Percentiles rank a stretch among this genome's conserved stretches.
phyloP scores from a whole-genome alignment of 2,888 invertebrate genomes.

The Nymphalis c-album region DNA sequence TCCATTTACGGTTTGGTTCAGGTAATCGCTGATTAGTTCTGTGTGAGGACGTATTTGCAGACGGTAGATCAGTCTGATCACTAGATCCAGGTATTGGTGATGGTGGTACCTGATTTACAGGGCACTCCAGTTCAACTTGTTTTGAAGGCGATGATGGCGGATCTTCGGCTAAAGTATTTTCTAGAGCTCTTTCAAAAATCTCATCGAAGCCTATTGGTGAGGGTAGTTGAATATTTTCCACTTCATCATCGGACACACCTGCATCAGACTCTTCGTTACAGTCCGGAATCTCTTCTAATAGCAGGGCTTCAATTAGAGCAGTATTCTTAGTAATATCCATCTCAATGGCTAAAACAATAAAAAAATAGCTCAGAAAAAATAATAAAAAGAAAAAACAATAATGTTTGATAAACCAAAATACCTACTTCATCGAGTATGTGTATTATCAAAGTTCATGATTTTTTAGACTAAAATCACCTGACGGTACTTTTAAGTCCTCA shows the following conservation, averaged over 20 bases:
- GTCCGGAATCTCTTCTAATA: conserved; percentile 41
- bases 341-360: conserved; percentile 34
- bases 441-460: conserved; percentile 23
- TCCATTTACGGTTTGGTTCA: conserved; percentile 40
- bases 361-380: conserved; percentile 29
- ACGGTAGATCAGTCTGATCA: conserved; percentile 38
- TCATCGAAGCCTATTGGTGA: conserved; percentile 40
- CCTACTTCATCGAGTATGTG: conserved; percentile 24
- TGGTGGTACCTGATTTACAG: conserved; percentile 41
- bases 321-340: conserved; percentile 39
- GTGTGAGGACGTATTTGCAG: conserved; percentile 38
- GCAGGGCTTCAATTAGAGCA: conserved; percentile 40
- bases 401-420: conserved; percentile 32
- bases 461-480: conserved; percentile 27
- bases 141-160: conserved; percentile 36
- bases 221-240: conserved; percentile 41
- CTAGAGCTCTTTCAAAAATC: conserved; percentile 40
- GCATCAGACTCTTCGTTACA: conserved; percentile 40
- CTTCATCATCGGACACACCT: conserved; percentile 40
- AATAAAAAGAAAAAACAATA: conserved; percentile 17
- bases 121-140: conserved; percentile 37
- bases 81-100: conserved; percentile 40
- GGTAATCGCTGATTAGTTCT: conserved; percentile 38
- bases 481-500: conserved; percentile 33
- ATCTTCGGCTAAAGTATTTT: conserved; percentile 37